Base-by-base conservation (phyloP, 2,888 invertebrate species). In the Elegia similella region DNA sequence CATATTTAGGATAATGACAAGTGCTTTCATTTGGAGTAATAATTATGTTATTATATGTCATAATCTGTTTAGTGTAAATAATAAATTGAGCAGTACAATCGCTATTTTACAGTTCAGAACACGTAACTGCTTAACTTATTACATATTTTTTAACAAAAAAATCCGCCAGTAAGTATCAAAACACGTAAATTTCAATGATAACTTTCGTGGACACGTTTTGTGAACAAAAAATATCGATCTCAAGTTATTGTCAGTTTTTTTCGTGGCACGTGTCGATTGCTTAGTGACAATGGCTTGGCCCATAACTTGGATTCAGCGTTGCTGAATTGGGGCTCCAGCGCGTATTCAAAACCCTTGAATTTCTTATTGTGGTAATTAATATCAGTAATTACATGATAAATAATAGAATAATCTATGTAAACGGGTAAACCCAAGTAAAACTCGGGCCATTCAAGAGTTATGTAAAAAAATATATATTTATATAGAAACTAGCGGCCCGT, bases 271-370 rank as follows among this genome's bases (percentile, higher is more conserved):
- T 55, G 54, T 10, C 17, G 32, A 34, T 44, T 46, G 54, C 54
- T 55, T 42, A 12, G 42, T 16, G 23, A 58, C 48, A 50, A 50
- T 50, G 38, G 42, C 7, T 17, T 34, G 34, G 32, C 17, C 44
- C 54, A 38, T n/a, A 46, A 32, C 50, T 15, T 23, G 52, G 52
- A 46, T 56, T 61, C 62, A 66, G 65, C 65, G 72, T 10, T 30
- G 54, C 3, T 8, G n/a, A 38, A 38, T n/a, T 12, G 38, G n/a
- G 38, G 12, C n/a, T 38, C 38, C 10, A 34, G 12, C 12, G 34
- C 12, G 38, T 38, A 12, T 12, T 38, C 1, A 38, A n/a, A 12
- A 38, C n/a, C 10, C 10, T 7, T 6, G 32, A 10, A 1, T 8
- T 7, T 8, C 7, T 32, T 32, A 7, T 7, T 32, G 7, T 30